Evolutionary conservation across 2,113 vertebrate species (phyloP).

Genomic region (Myocastor coypus): DNA sequence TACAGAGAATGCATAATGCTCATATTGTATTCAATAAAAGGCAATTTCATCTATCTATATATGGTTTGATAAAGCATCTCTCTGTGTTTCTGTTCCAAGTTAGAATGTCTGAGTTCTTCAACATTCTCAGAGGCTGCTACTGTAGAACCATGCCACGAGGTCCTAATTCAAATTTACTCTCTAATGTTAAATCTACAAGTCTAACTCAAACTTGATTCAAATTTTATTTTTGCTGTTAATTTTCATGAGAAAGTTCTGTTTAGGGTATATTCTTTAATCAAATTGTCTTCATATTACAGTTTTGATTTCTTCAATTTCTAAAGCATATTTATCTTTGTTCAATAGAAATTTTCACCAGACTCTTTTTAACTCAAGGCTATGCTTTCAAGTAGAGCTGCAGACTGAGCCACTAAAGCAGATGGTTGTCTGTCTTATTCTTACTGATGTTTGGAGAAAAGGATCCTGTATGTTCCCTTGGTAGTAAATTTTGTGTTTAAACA

Average conservation of each 20-base stretch:
- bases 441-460: constrained; percentile 59
- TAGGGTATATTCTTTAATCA: not conserved
- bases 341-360: constrained; percentile 21
- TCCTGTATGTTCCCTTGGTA: constrained; percentile 61
- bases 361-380: not conserved
- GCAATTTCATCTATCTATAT: not conserved
- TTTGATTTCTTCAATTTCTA: not conserved
- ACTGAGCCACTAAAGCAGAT: constrained; percentile 59
- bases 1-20: not conserved
- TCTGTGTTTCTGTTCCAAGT: no score
- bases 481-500: constrained; percentile 68
- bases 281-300: not conserved
- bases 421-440: constrained; percentile 55
- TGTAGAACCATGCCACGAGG: rapidly evolving
- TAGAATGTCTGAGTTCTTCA: not conserved
- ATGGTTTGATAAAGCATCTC: not conserved
- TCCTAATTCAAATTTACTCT: not conserved
- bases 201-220: not conserved
- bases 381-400: constrained; percentile 15
- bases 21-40: not conserved
- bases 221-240: not conserved
- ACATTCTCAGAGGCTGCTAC: not conserved
- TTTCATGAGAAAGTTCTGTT: not conserved
- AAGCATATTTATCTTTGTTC: constrained; percentile 5
- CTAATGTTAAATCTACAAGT: not conserved